Base-by-base conservation (phyloP, 2,113 vertebrate species). In the Laterallus jamaicensis region DNA sequence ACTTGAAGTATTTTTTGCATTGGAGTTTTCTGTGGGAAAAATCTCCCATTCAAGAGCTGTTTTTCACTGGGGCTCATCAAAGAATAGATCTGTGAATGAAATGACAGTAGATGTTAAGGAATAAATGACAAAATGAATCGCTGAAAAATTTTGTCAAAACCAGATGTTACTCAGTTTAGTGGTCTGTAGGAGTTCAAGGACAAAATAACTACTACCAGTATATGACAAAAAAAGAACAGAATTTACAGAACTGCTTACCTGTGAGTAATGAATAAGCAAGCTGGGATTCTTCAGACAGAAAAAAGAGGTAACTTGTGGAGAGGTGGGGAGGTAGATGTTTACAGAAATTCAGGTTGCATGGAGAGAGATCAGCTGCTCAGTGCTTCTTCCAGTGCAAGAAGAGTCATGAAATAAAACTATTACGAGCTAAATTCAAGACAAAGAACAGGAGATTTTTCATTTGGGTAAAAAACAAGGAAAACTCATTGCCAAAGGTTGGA, bases 31-130 rank as follows among this genome's bases (percentile, higher is more conserved):
- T 42, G 18, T 50, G 12, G 40, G 21, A 70, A 81, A 92, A 81
- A 40, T 31, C 5, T 47, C 16, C 16, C 2, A 1, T 28, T 86
- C 17, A 67, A 74, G 55, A 47, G 50, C 16, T 0, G 0, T 42
- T 84, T 79, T 79, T 56, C 12, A 12, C 0, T 52, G 21, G 4
- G 6, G 54, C 8, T 49, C 31, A 22, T 47, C 16, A 82, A 75
- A 75, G 25, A 39, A 50, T 55, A 21, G 20, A 67, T 68, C 42
- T 84, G 8, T 29, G 24, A 84, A 75, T 75, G 11, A 84, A 87
- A 68, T 64, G 8, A 32, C 6, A 73, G 15, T 14, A 15, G 6
- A 52, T 3, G 0, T 75, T 63, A 40, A 78, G 20, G 15, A 87
- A 68, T 26, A 67, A 58, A 71, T 40, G n/a, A 52, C 6, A 66